Evolutionary conservation across 2,797 vertebrate species (phyloP), one percentile per base, ranked within the genome.

Genomic region (Sebastes flavidus): DNA sequence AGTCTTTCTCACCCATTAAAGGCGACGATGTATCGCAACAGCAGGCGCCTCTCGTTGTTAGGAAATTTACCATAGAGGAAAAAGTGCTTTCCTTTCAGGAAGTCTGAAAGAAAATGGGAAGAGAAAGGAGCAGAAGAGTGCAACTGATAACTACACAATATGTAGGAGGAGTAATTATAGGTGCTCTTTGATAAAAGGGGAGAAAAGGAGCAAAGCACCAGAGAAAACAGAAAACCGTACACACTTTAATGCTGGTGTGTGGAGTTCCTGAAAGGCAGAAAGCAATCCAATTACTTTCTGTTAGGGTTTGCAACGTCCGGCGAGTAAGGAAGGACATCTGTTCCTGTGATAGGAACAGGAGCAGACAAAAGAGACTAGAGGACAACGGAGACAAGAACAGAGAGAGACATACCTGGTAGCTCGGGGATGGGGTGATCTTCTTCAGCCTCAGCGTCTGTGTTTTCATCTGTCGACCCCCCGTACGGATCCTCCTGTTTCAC

Each of bases 41-140:
- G 94, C 1, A 91, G 94, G 13, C 97, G 95, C 27, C 96, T 94
- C 81, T 98, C 97, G 0, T 96, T 95, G 76, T 96, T 93, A 0
- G 97, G 96, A 76, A 98, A 98, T 76, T 97, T 96, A 10, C 97
- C 97, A 0, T 97, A 98, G 49, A 98, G 94, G 88, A 98, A 97
- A 83, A 98, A 98, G 54, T 84, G 92, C 27, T 97, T 98, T 74
- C 97, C 97, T 2, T 72, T 91, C 66, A 98, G 95, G 78, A 97
- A 96, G 85, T 97, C 97, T 97, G 87, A 4, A 80, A 78, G 74
- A 63, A 36, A 36, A 77, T 0, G 6, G 30, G 5, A 81, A 49
- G 18, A 38, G 4, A 75, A 56, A 70, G 0, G 8, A 32, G 32
- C 18, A 32, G 13, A 32, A 12, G n/a, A 69, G 20, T 29, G 49